These are phyloP conservation scores for Cavia aperea DNA, from an alignment of 2,113 vertebrate genomes.

Conservation along the genomic window DNA sequence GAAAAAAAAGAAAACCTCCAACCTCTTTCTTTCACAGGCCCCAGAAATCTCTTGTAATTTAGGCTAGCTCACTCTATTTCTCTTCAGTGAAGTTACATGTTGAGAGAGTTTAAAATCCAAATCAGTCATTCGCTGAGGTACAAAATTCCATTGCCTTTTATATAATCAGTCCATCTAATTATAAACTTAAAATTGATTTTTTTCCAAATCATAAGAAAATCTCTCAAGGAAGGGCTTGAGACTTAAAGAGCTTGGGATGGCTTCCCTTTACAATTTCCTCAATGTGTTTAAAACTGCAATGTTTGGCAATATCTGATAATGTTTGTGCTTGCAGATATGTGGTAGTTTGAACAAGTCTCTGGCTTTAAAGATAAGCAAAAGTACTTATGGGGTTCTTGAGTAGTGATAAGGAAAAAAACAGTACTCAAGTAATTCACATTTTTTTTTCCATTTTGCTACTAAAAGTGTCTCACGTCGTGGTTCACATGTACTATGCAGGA, in stretches of 20 bases:
- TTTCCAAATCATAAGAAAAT: neutral
- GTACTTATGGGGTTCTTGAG: constrained; percentile 31
- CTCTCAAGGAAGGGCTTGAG: constrained; percentile 16
- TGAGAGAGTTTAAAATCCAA: constrained; percentile 44
- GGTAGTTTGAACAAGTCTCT: constrained; percentile 36
- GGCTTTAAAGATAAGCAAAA: constrained; percentile 66
- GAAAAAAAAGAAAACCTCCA: neutral
- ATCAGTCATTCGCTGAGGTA: constrained; percentile 44
- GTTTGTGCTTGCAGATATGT: constrained; percentile 22
- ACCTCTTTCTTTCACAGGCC: neutral
- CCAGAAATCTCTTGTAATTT: constrained; percentile 57
- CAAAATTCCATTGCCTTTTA: constrained; percentile 48
- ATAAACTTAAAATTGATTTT: constrained; percentile 42
- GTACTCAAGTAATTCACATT: neutral
- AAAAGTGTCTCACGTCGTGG: neutral
- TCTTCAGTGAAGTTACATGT: constrained; percentile 39
- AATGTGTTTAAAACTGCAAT: constrained; percentile 54
- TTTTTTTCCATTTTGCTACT: neutral
- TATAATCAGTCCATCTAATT: constrained; percentile 55
- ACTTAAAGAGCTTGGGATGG: constrained; percentile 40
- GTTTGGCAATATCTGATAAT: constrained; percentile 47
- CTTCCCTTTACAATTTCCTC: constrained; percentile 52
- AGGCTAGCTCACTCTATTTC: constrained; percentile 17
- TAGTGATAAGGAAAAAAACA: constrained; percentile 56
- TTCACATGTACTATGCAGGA: neutral